Evolutionary conservation across 2,797 vertebrate genomes (phyloP).

Genomic region (Centropyge bicolor): DNA sequence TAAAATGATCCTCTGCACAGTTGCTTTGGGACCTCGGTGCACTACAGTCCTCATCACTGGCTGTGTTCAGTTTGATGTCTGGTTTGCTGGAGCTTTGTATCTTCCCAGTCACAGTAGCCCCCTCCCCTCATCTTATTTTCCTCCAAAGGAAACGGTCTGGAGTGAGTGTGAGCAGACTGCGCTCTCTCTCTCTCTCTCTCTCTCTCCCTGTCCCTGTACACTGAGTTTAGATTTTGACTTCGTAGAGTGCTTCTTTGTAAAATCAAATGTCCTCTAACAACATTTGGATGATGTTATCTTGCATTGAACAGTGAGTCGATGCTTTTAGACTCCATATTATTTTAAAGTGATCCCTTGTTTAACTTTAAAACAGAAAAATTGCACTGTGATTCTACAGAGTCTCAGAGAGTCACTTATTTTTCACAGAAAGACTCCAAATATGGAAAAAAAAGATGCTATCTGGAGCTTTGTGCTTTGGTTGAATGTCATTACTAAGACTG

Average conservation of each 20-base stretch:
- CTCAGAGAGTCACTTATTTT: neutral
- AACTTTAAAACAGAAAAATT: neutral
- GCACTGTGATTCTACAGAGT: neutral
- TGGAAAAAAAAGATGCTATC: constrained; percentile 22
- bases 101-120: constrained; percentile 26
- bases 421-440: constrained; percentile 14
- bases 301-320: neutral
- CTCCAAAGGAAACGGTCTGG: constrained; percentile 37
- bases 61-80: constrained; percentile 39
- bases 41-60: constrained; percentile 18
- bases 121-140: constrained; percentile 48
- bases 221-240: neutral
- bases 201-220: neutral
- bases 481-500: neutral
- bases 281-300: neutral
- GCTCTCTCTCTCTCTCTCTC: constrained; percentile 1
- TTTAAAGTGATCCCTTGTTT: neutral
- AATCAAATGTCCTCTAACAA: constrained; percentile 7
- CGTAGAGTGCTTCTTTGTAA: constrained; percentile 9
- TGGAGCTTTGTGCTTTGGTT: neutral
- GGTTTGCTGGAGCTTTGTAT: constrained; percentile 31
- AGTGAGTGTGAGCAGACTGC: constrained; percentile 31
- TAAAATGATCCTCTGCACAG: neutral
- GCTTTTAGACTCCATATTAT: constrained; percentile 11
- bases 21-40: neutral